Evolutionary conservation across 2,888 invertebrate species (phyloP), one percentile per base, ranked within the genome.

Genomic region (Argyresthia albistria): DNA sequence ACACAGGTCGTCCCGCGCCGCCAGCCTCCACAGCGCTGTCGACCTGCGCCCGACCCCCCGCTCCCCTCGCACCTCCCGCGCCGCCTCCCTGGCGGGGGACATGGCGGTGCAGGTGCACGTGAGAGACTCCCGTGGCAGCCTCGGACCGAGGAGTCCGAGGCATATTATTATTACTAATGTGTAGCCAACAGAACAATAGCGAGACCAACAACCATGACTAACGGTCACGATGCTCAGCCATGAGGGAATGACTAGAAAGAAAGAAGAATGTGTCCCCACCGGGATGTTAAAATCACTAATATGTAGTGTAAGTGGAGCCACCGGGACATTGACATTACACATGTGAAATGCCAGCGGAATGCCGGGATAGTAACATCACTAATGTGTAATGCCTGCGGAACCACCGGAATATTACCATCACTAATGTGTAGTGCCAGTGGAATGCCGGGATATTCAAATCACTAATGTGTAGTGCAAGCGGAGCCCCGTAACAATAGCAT

Each of bases 41-140:
- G 86, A 86, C 52, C 61, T 87, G 0, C 63, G 86, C 54, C 70
- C 86, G 36, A 73, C 65, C 1, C 83, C 83, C 1, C 25, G 25
- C 25, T 82, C 86, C 0, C 84, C 86, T 0, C 66, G 84, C 47
- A 72, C 80, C 0, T 80, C 84, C 0, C 68, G 86, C 62, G 86
- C 84, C 4, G 79, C 81, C 0, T 84, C 86, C 56, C 66, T 87
- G 1, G 68, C 80, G 3, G 74, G 76, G 0, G 83, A 84, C 25
- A 76, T 80, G 72, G 77, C 80, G 0, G 77, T 86, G 0, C 86
- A 87, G 58, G 81, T 86, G 0, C 86, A 87, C 53, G 81, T 74
- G 0, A 67, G 82, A 61, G 84, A 82, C 0, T 86, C 86, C 9
- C 70, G 60, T 8, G 66, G 66, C 3, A 84, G 80, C 59, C 50